Percentiles rank a stretch among this genome's conserved stretches.
phyloP scores from a whole-genome alignment of 2,888 invertebrate species.

The Euplagia quadripunctaria region DNA sequence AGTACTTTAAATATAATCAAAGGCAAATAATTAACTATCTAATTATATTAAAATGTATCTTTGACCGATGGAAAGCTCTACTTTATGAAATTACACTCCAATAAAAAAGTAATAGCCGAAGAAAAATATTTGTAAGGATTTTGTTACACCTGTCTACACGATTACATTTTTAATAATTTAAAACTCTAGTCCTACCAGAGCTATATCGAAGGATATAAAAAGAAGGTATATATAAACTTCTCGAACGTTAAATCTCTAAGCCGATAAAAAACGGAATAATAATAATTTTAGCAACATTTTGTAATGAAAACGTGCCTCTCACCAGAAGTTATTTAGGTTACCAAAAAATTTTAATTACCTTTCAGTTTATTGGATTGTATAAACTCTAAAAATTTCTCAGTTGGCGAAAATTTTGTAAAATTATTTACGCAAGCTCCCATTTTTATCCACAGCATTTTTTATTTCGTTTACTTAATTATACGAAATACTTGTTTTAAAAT shows the following conservation, averaged over 20 bases:
- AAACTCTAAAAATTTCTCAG: slow-evolving; percentile 44
- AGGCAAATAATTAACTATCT: no score
- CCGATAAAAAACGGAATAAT: slow-evolving; percentile 25
- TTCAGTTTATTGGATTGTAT: slow-evolving; percentile 44
- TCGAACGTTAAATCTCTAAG: neutral
- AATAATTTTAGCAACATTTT: slow-evolving; percentile 27
- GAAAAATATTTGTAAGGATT: no score
- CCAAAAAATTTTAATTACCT: slow-evolving; percentile 45
- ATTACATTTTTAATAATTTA: neutral
- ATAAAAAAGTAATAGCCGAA: no score
- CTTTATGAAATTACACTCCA: no score
- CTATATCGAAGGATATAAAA: no score
- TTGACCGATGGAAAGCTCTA: no score
- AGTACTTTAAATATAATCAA: no score
- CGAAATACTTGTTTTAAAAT: slow-evolving; percentile 29
- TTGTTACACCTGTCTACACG: neutral
- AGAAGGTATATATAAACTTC: neutral
- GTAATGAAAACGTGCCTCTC: slow-evolving; percentile 43
- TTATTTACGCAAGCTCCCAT: slow-evolving; percentile 27
- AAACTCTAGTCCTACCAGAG: neutral
- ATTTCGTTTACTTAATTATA: slow-evolving; percentile 38
- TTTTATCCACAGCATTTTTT: slow-evolving; percentile 23
- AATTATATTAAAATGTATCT: no score
- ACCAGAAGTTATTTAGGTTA: slow-evolving; percentile 36
- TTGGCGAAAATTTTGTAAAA: slow-evolving; percentile 34